These are phyloP conservation scores for Astur gentilis DNA, from an alignment of 2,113 vertebrate species.

Conservation along the genomic window DNA sequence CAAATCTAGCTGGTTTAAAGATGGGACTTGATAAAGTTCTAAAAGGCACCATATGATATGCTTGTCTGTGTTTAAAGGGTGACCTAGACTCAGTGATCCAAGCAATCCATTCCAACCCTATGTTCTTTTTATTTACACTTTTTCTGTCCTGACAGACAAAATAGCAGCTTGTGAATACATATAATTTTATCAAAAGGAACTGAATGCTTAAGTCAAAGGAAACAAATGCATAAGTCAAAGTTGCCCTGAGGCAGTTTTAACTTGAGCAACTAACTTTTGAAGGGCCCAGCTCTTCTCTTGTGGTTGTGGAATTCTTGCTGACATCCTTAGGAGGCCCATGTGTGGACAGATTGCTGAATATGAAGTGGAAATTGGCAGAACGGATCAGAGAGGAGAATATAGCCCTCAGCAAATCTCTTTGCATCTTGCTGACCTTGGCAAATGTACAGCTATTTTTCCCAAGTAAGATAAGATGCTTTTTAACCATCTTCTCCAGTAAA, in stretches of 20 bases:
- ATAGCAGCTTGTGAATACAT: background rate
- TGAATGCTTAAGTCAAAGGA: background rate
- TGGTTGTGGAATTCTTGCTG: constrained; percentile 46
- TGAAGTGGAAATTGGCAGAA: constrained; percentile 41
- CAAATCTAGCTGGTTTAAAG: background rate
- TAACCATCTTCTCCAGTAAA: background rate
- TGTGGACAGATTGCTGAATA: constrained; percentile 34
- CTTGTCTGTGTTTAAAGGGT: background rate
- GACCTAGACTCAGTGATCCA: background rate
- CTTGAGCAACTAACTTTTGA: constrained; percentile 21
- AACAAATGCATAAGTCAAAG: background rate
- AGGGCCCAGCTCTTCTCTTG: constrained; percentile 29
- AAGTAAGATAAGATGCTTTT: constrained; percentile 26
- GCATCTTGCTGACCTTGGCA: constrained; percentile 52
- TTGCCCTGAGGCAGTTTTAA: background rate
- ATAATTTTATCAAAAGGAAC: constrained; percentile 19
- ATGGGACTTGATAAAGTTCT: background rate
- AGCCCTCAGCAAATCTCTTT: constrained; percentile 34
- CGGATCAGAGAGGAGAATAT: constrained; percentile 39
- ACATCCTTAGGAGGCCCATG: constrained; percentile 36
- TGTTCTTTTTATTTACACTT: background rate
- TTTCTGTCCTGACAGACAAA: constrained; percentile 11
- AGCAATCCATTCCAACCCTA: background rate
- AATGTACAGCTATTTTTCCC: background rate
- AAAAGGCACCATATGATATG: background rate